phyloP scores from a whole-genome alignment of 2,888 invertebrate genomes.

The Amiota mariae region DNA sequence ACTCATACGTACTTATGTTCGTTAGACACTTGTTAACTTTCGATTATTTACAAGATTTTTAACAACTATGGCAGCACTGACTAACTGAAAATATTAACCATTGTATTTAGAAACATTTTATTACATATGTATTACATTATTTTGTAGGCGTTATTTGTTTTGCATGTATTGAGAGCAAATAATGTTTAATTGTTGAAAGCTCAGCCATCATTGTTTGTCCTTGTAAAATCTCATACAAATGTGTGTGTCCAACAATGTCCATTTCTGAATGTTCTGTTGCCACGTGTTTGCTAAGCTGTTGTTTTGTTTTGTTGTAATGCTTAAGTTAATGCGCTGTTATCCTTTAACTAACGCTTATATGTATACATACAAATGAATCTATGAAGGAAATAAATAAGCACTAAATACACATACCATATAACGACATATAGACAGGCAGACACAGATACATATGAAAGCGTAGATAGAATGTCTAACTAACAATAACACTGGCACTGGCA shows the following conservation, averaged over 20 bases:
- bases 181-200: slow-evolving; percentile 68
- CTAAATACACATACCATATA: slow-evolving; percentile 20
- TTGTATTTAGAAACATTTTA: no score
- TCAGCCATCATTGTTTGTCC: slow-evolving; percentile 50
- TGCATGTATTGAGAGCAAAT: slow-evolving; percentile 58
- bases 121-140: no score
- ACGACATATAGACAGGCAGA: slow-evolving; percentile 30
- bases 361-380: slow-evolving; percentile 37
- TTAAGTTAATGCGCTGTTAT: slow-evolving; percentile 67
- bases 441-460: slow-evolving; percentile 1
- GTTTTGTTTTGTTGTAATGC: slow-evolving; percentile 57
- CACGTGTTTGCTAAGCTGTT: slow-evolving; percentile 39
- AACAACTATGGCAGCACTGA: no score
- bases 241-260: slow-evolving; percentile 48
- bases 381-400: slow-evolving; percentile 17
- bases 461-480: slow-evolving; percentile 32
- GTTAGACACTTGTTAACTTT: no score
- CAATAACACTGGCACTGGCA: slow-evolving; percentile 46
- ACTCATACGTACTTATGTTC: no score
- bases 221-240: not conserved
- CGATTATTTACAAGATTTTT: no score
- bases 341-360: slow-evolving; percentile 56
- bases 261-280: not conserved
- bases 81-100: no score
- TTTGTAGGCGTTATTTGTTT: not conserved